A percentile compares a stretch with the other conserved stretches of the same genome.
These are phyloP conservation scores for Charanyca ferruginea DNA, from an alignment of 2,888 invertebrate genomes.

Conservation along the genomic window DNA sequence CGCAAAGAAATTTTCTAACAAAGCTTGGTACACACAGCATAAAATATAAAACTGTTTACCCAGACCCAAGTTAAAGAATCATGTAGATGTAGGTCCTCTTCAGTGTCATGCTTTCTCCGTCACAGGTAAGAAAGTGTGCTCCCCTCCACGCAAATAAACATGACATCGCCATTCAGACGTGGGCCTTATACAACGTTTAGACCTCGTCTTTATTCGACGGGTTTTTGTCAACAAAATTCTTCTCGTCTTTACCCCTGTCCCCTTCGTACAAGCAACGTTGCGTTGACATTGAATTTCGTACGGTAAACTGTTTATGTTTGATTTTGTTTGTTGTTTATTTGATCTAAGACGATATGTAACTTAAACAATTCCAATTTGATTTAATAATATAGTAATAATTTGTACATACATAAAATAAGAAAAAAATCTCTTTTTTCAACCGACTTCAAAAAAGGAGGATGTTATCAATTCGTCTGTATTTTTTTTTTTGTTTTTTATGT, in stretches of 20 bases:
- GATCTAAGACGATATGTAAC: not conserved
- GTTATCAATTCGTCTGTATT: too few species aligned
- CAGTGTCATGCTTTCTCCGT: conserved; percentile 78
- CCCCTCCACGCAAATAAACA: conserved; percentile 88
- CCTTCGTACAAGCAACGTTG: conserved; percentile 76
- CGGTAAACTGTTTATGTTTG: conserved; percentile 72
- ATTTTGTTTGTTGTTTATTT: conserved; percentile 2
- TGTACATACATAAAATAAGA: too few species aligned
- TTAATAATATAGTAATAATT: too few species aligned
- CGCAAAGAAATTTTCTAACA: conserved; percentile 46
- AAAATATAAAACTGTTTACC: conserved; percentile 78
- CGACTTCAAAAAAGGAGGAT: too few species aligned
- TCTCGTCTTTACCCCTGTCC: conserved; percentile 75
- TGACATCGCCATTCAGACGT: conserved; percentile 85
- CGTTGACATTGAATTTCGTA: conserved; percentile 79
- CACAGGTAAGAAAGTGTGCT: conserved; percentile 81
- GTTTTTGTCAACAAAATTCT: conserved; percentile 80
- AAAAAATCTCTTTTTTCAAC: too few species aligned
- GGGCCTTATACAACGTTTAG: conserved; percentile 74
- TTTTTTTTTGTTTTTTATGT: too few species aligned
- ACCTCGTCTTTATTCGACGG: conserved; percentile 83
- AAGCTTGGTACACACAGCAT: conserved; percentile 59
- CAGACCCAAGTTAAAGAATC: conserved; percentile 80
- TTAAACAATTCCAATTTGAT: too few species aligned
- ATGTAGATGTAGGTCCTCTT: conserved; percentile 80